phyloP scores from a whole-genome alignment of 2,888 invertebrate genomes.

The Amphipoea lucens region DNA sequence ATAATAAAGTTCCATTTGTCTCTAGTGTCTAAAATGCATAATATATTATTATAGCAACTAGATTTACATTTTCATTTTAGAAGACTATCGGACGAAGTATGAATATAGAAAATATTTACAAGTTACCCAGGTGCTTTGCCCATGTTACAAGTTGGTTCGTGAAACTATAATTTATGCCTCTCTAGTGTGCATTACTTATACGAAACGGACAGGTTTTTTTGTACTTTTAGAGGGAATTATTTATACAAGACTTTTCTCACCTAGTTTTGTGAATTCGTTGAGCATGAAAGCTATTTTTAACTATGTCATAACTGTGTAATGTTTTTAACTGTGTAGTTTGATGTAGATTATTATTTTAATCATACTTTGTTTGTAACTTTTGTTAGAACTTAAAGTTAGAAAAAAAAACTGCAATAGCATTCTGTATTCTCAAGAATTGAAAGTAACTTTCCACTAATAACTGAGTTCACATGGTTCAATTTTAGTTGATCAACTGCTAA shows the following conservation, averaged over 20 bases:
- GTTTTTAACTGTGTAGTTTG: background rate
- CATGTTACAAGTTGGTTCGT: constrained; percentile 33
- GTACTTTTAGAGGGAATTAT: constrained; percentile 12
- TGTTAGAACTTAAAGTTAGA: no score
- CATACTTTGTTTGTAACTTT: background rate
- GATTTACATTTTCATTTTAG: constrained; percentile 16
- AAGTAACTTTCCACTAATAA: background rate
- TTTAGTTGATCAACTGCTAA: background rate
- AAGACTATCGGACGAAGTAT: background rate
- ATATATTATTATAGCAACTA: background rate
- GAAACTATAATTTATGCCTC: constrained; percentile 47
- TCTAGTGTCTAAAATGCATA: background rate
- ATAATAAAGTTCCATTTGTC: background rate
- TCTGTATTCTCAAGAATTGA: background rate
- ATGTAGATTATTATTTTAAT: background rate
- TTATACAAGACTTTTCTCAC: background rate
- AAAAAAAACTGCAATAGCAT: background rate
- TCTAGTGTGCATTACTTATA: constrained; percentile 29
- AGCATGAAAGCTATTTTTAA: constrained; percentile 19
- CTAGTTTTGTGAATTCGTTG: constrained; percentile 5
- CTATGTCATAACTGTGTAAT: background rate
- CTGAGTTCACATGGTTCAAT: background rate
- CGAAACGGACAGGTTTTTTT: background rate
- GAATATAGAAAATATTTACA: constrained; percentile 36
- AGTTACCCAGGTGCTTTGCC: constrained; percentile 26